Percentiles rank a stretch among this genome's conserved stretches.
Conservation (phyloP, 1,140 invertebrate genomes). For the Agrilus planipennis region DNA sequence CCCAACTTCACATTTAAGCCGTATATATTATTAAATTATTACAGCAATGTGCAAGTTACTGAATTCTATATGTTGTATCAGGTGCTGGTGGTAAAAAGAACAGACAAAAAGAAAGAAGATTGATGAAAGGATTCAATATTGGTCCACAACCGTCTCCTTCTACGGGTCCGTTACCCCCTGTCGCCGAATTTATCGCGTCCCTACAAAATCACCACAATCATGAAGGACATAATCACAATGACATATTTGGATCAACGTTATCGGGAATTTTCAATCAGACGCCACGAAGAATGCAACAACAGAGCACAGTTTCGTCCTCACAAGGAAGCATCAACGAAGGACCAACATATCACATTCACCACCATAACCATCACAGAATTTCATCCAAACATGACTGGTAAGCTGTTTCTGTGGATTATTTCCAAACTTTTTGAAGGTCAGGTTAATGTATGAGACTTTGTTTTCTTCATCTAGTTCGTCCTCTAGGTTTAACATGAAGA, state of each 20-base stretch:
- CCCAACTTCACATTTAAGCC: too few relatives aligned
- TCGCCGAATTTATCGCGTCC: constrained; percentile 62
- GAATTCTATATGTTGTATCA: constrained; percentile 22
- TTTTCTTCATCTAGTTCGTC: neutral
- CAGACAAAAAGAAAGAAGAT: constrained; percentile 76
- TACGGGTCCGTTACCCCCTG: constrained; percentile 50
- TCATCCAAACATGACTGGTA: constrained; percentile 5
- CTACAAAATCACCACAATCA: constrained; percentile 43
- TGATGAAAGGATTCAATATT: constrained; percentile 93
- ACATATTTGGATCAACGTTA: constrained; percentile 38
- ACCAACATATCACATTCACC: constrained; percentile 11
- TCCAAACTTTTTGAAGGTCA: too few relatives aligned
- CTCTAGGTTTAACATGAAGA: constrained; percentile 40
- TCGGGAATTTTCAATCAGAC: constrained; percentile 35
- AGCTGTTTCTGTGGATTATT: too few relatives aligned
- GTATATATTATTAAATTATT: neutral
- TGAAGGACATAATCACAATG: constrained; percentile 28
- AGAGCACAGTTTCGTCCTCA: constrained; percentile 29
- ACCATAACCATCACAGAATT: constrained; percentile 20
- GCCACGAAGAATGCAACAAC: constrained; percentile 28
- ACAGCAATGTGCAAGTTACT: neutral
- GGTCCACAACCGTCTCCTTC: constrained; percentile 50
- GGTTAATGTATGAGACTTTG: too few relatives aligned
- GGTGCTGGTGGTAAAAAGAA: constrained; percentile 87
- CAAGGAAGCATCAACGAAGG: constrained; percentile 34